phyloP scores from a whole-genome alignment of 2,113 vertebrate species.

The Hyla sarda region DNA sequence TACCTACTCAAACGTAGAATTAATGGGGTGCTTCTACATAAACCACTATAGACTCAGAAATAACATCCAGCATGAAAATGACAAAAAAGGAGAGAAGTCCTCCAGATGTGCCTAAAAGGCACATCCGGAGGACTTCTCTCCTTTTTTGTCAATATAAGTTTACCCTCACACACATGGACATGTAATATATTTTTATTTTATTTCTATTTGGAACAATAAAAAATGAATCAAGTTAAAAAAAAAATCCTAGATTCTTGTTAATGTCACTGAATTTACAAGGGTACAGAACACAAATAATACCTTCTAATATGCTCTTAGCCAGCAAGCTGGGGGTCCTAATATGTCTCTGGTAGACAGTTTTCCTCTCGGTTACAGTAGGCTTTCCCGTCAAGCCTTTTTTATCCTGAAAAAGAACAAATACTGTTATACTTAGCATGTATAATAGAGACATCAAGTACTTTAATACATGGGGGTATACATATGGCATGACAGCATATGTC shows the following conservation, averaged over 20 bases:
- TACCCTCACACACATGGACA: background rate
- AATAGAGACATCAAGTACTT: background rate
- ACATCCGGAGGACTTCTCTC: too few relatives aligned
- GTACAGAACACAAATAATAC: slow-evolving; percentile 67
- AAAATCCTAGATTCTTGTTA: background rate
- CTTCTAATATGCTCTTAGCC: slow-evolving; percentile 98
- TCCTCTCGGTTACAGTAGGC: slow-evolving; percentile 85
- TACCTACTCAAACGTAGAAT: too few relatives aligned
- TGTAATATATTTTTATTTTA: background rate
- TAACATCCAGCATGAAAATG: too few relatives aligned
- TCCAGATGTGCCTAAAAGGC: too few relatives aligned
- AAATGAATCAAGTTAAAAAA: background rate
- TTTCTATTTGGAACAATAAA: background rate
- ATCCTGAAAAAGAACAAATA: slow-evolving; percentile 76
- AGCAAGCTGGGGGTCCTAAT: slow-evolving; percentile 91
- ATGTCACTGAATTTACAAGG: background rate
- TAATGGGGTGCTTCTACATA: too few relatives aligned
- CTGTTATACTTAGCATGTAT: background rate
- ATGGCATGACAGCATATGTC: background rate
- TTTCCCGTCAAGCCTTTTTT: slow-evolving; percentile 93
- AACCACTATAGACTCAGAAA: too few relatives aligned
- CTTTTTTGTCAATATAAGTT: too few relatives aligned
- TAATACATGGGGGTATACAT: background rate
- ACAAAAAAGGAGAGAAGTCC: too few relatives aligned
- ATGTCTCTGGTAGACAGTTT: slow-evolving; percentile 90